Evolutionary conservation across 2,113 vertebrate genomes (phyloP), one percentile per base, ranked within the genome.

Genomic region (Gobius niger): DNA sequence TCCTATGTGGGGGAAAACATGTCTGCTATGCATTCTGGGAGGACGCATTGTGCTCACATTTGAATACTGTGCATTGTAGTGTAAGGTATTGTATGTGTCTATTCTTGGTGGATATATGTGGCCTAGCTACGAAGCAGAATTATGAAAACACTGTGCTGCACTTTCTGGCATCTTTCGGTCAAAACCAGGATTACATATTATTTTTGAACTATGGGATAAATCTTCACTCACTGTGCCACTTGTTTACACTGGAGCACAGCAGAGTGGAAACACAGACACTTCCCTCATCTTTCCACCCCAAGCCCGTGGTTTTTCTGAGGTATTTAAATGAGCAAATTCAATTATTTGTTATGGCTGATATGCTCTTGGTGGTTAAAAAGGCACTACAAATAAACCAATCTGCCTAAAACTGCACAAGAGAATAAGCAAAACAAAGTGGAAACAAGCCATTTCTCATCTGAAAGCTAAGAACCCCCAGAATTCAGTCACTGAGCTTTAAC

Each of bases 1-100:
- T 73, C 53, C 56, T 49, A n/a, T 14, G 46, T 41, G 49, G 63
- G 18, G 42, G 42, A 53, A 59, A 59, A 40, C 56, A 59, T 15
- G 56, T 40, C 56, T 57, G 56, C 14, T 15, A 14, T 14, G 13
- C 24, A 59, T 59, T 59, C 24, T 59, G 56, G 34, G 56, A 40
- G 41, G 10, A 34, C 13, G 3, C 56, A 40, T 40, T 8, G 41
- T 41, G 4, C 15, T 34, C 34, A 59, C 34, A 41, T 40, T 41
- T 59, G 34, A 59, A 59, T 59, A n/a, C 41, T 59, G 56, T 59
- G 56, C 34, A 7, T 59, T 41, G 24, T 41, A 15, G 6, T 59
- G 24, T 41, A 14, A 15, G 7, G 7, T 7, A 41, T 24, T 57
- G 8, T 40, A 41, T 12, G 3, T 56, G 53, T 19, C 53, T 34